These are phyloP conservation scores for Clunio marinus DNA, from an alignment of 2,888 invertebrate genomes.

Conservation along the genomic window DNA sequence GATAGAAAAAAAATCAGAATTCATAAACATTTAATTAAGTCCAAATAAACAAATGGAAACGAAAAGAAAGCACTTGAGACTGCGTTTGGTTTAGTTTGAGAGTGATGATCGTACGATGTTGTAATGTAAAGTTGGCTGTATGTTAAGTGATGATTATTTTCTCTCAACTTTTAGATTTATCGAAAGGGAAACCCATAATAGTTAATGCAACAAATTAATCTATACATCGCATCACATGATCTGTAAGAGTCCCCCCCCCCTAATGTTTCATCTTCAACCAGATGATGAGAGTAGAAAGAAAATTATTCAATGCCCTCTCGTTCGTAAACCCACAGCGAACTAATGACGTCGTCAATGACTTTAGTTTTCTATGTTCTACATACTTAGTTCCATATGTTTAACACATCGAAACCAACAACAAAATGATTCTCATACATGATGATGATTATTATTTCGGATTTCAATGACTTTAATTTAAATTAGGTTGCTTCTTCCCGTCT, in stretches of 20 bases:
- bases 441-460: slow-evolving; percentile 31
- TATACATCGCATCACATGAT: too few relatives aligned
- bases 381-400: neutral
- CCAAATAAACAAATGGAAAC: slow-evolving; percentile 32
- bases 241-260: too few relatives aligned
- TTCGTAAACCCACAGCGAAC: slow-evolving; percentile 4
- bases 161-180: too few relatives aligned
- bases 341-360: slow-evolving; percentile 31
- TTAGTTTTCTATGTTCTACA: slow-evolving; percentile 11
- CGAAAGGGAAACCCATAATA: too few relatives aligned
- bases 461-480: slow-evolving; percentile 35
- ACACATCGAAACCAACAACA: neutral
- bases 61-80: slow-evolving; percentile 27
- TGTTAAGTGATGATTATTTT: too few relatives aligned
- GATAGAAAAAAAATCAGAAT: slow-evolving; percentile 18
- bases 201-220: too few relatives aligned
- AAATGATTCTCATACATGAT: neutral
- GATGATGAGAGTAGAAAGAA: neutral
- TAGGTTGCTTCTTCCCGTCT: slow-evolving; percentile 12
- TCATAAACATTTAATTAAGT: slow-evolving; percentile 38
- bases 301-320: neutral
- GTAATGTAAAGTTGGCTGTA: neutral
- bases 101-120: neutral
- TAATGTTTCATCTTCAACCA: too few relatives aligned
- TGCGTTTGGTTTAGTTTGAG: neutral